phyloP scores from a whole-genome alignment of 2,113 vertebrate genomes.

The Tauraco erythrolophus region DNA sequence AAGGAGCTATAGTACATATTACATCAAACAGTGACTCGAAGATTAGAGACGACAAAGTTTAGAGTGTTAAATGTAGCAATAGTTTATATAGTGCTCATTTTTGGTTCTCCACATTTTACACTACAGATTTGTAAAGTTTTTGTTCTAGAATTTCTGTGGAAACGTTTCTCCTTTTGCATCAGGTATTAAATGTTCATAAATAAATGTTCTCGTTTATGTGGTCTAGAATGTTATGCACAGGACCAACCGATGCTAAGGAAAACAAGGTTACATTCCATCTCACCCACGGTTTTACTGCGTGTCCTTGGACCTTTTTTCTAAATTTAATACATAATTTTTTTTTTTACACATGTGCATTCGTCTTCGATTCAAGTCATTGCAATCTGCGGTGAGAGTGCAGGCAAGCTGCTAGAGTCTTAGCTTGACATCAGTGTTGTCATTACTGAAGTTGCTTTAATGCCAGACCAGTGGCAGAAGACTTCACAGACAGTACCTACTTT shows the following conservation, averaged over 20 bases:
- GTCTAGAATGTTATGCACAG: background rate
- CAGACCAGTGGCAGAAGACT: background rate
- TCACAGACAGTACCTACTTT: background rate
- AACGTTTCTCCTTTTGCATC: background rate
- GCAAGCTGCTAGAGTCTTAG: background rate
- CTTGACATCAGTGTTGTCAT: background rate
- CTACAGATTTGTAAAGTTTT: background rate
- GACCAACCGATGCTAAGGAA: background rate
- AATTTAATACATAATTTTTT: background rate
- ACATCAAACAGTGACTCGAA: background rate
- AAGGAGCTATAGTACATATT: background rate
- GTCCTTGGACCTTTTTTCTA: background rate
- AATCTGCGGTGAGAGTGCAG: background rate
- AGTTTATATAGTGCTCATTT: background rate
- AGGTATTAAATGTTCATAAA: background rate
- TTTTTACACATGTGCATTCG: background rate
- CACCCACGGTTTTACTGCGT: rapidly evolving
- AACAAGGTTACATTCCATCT: background rate
- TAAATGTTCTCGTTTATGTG: background rate
- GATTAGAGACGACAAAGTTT: background rate
- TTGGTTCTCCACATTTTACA: background rate
- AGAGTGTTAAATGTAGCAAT: background rate
- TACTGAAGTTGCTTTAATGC: background rate
- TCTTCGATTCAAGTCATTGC: background rate
- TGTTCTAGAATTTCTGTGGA: background rate